Evolutionary conservation across 2,888 invertebrate genomes (phyloP).

Genomic region (Nomada lathburiana): DNA sequence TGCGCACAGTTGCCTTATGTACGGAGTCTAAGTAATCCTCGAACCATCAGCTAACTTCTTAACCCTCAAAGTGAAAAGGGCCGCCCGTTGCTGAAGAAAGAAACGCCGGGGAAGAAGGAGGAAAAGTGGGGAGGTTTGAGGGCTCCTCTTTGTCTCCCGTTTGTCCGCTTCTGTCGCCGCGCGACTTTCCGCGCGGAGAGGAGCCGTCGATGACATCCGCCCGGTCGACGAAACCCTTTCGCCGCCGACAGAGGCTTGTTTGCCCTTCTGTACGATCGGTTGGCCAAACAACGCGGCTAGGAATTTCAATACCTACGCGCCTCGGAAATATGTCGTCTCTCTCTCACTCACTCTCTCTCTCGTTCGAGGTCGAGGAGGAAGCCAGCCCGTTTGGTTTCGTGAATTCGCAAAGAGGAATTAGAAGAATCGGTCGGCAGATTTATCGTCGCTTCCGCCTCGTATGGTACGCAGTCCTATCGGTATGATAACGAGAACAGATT

Average conservation of each 20-base stretch:
- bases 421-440: too few relatives aligned
- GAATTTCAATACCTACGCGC: neutral
- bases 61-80: conserved; percentile 74
- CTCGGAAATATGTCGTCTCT: neutral
- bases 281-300: conserved; percentile 62
- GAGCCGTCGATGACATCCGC: conserved; percentile 48
- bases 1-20: conserved; percentile 65
- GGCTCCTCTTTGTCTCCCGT: conserved; percentile 48
- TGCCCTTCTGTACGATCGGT: conserved; percentile 71
- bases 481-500: too few relatives aligned
- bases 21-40: conserved; percentile 73
- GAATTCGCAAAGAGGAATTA: too few relatives aligned
- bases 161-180: conserved; percentile 52
- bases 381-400: neutral
- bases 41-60: conserved; percentile 76
- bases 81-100: conserved; percentile 46
- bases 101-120: neutral
- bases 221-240: conserved; percentile 46
- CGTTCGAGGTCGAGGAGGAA: neutral
- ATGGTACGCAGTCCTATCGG: too few relatives aligned
- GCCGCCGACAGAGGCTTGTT: conserved; percentile 64
- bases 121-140: neutral
- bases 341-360: neutral
- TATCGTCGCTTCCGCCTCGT: too few relatives aligned
- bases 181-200: conserved; percentile 54